Base-by-base conservation (phyloP, 2,888 invertebrate genomes). In the Scrobipalpa costella region DNA sequence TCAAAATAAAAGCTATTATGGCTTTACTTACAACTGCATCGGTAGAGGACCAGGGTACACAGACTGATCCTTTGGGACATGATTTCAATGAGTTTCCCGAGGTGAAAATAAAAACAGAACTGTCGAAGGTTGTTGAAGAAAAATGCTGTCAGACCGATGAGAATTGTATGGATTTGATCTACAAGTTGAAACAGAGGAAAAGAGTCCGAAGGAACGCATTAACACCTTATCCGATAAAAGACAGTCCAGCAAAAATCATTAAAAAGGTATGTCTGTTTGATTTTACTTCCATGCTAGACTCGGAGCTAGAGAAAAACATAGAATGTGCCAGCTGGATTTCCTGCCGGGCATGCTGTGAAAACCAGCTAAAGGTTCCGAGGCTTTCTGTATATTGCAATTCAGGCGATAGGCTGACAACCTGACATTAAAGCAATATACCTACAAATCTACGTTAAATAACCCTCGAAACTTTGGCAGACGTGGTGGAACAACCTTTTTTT, bases 1-100 rank as follows among this genome's bases (percentile, higher is more conserved):
- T 83, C 1, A 86, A 82, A 71, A 73, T 89, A 0, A 71, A 82
- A 0, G 84, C 79, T 0, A 81, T 90, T 1, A 65, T 85, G 2
- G 76, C 88, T 0, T 63, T 90, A 1, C 64, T 90, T 0, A 83
- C 80, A 0, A 69, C 70, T 0, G 80, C 71, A 11, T 44, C 13
- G 5, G 34, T 38, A 0, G 61, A 57, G 0, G 59, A 63, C 7
- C 7, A 6, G 2, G 27, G 62, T 0, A 61, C 61, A 9, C 69
- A 70, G 60, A 67, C 63, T 0, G 9, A 3, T 47, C 15, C n/a
- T 8, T 13, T 6, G 7, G 49, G 17, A 7, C 19, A 11, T 13
- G 50, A 52, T 7, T 52, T 52, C 27, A 5, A 27, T 27, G 27
- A 27, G 11, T 17, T 15, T 17, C 13, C 50, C 1, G 13, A 52